A percentile compares a stretch with the other conserved stretches of the same genome.
Conservation (phyloP, 2,797 vertebrate genomes). For the Typhlichthys subterraneus region DNA sequence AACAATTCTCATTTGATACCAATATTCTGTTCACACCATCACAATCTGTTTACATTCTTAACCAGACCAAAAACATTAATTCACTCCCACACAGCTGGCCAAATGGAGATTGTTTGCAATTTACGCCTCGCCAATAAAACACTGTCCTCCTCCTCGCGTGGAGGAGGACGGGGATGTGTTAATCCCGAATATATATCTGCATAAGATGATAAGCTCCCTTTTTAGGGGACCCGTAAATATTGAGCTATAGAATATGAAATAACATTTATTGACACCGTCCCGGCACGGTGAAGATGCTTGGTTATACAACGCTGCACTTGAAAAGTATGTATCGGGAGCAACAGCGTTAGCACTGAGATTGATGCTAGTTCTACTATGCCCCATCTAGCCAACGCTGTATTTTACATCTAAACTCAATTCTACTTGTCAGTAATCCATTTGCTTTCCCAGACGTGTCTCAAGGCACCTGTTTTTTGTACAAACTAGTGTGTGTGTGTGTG, state of each 20-base stretch:
- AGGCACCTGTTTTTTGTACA: neutral
- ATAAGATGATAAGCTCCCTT: slow-evolving; percentile 40
- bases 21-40: too few relatives aligned
- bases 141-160: slow-evolving; percentile 26
- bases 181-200: slow-evolving; percentile 50
- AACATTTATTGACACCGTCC: slow-evolving; percentile 35
- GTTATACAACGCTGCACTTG: slow-evolving; percentile 37
- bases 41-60: slow-evolving; percentile 1
- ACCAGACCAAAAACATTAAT: slow-evolving; percentile 18
- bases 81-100: slow-evolving; percentile 22
- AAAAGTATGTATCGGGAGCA: slow-evolving; percentile 29
- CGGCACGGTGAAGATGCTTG: slow-evolving; percentile 26
- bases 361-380: slow-evolving; percentile 22
- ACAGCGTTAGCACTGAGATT: slow-evolving; percentile 22
- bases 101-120: slow-evolving; percentile 28
- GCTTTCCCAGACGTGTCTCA: slow-evolving; percentile 2
- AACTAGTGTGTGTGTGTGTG: neutral
- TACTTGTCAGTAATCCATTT: neutral
- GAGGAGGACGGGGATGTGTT: slow-evolving; percentile 27
- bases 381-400: slow-evolving; percentile 5
- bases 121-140: slow-evolving; percentile 40
- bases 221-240: slow-evolving; percentile 42
- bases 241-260: slow-evolving; percentile 47
- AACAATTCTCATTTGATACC: too few relatives aligned
- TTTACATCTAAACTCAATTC: slow-evolving; percentile 17